A percentile compares a stretch with the other conserved stretches of the same genome.
Evolutionary conservation across 2,888 invertebrate genomes (phyloP).

Genomic region (Hoplodrina ambigua): DNA sequence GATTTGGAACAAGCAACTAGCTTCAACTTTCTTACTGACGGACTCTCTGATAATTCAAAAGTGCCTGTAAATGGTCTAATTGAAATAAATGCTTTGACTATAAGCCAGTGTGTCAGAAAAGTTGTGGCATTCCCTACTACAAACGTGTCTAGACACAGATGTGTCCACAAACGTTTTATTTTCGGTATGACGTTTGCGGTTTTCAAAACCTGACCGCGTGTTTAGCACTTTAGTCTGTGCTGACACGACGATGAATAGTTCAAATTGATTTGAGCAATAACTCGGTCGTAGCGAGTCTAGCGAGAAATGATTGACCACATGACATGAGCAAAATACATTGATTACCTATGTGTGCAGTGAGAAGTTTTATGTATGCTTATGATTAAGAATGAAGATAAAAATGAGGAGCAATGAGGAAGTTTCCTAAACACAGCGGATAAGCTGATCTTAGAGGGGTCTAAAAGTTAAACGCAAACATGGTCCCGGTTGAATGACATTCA

Average conservation of each 20-base stretch:
- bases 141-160: background rate
- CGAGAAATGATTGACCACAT: conserved; percentile 13
- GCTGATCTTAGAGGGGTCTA: too few relatives aligned
- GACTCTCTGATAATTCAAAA: too few relatives aligned
- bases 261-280: conserved; percentile 31
- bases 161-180: conserved; percentile 11
- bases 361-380: background rate
- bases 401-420: background rate
- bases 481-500: background rate
- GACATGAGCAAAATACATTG: conserved; percentile 3
- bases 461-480: background rate
- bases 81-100: too few relatives aligned
- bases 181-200: conserved; percentile 15
- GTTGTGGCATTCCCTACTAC: background rate
- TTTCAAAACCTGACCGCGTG: conserved; percentile 29
- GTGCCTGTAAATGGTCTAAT: too few relatives aligned
- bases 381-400: background rate
- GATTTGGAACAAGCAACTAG: too few relatives aligned
- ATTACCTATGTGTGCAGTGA: background rate
- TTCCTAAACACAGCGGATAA: background rate
- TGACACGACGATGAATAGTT: conserved; percentile 22
- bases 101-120: too few relatives aligned
- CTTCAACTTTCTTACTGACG: too few relatives aligned
- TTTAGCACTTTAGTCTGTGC: conserved; percentile 47
- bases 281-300: conserved; percentile 5